phyloP scores from a whole-genome alignment of 2,797 vertebrate species.

The Synanceia verrucosa region DNA sequence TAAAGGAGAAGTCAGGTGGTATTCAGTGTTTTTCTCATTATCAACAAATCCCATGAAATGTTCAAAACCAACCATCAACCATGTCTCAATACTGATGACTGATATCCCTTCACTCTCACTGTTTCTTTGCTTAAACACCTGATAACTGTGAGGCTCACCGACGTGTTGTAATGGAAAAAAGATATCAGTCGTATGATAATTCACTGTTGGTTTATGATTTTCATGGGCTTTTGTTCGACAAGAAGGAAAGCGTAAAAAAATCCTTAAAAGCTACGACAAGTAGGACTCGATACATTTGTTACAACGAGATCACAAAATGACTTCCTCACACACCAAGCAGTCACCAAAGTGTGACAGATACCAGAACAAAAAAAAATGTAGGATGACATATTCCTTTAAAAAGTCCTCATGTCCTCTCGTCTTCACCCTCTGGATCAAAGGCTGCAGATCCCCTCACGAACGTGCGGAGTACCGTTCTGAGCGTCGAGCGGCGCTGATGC shows the following conservation, averaged over 20 bases:
- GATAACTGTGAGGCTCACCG: too few species aligned
- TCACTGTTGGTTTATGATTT: not conserved
- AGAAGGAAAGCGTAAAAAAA: not conserved
- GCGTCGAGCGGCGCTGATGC: not conserved
- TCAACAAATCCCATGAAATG: constrained; percentile 6
- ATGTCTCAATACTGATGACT: not conserved
- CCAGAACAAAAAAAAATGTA: too few species aligned
- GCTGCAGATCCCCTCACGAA: not conserved
- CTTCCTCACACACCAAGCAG: rapidly evolving
- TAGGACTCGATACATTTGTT: not conserved
- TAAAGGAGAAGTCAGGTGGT: not conserved
- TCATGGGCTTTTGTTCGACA: constrained; percentile 14
- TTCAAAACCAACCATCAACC: not conserved
- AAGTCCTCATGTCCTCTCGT: not conserved
- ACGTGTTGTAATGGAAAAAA: too few species aligned
- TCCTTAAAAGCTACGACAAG: not conserved
- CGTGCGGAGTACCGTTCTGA: not conserved
- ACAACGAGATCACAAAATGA: not conserved
- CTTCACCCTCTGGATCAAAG: not conserved
- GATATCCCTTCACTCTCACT: not conserved
- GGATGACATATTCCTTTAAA: constrained; percentile 28
- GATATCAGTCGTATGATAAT: not conserved
- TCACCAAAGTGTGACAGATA: too few species aligned
- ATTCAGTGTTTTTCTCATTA: not conserved
- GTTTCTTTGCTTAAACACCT: too few species aligned